Conservation (phyloP, 2,113 vertebrate genomes). For the Mola mola region DNA sequence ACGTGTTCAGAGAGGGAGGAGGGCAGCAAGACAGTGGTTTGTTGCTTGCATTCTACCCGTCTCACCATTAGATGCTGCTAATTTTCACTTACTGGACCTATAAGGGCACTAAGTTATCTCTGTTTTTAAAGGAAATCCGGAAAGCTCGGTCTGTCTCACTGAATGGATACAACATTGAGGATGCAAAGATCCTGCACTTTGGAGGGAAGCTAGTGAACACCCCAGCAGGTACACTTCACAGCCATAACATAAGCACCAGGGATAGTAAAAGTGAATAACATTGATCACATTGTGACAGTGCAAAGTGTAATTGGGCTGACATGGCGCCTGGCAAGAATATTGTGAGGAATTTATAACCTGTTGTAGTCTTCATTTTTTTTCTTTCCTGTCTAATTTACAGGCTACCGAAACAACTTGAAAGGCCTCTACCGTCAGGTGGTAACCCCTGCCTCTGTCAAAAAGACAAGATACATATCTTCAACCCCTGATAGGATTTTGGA, state of each 20-base stretch:
- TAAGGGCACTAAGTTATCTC: too few species aligned
- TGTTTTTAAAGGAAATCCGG: conserved; percentile 83
- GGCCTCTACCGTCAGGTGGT: conserved; percentile 92
- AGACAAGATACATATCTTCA: conserved; percentile 91
- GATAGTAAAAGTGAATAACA: too few species aligned
- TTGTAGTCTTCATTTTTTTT: accelerated
- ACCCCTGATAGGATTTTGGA: conserved; percentile 92
- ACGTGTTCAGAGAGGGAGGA: too few species aligned
- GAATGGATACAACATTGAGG: conserved; percentile 94
- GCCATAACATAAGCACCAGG: too few species aligned
- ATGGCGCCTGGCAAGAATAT: not conserved
- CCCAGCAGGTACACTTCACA: conserved; percentile 96
- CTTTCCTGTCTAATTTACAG: conserved; percentile 65
- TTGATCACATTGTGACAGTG: too few species aligned
- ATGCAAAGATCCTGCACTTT: conserved; percentile 93
- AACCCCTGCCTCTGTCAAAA: conserved; percentile 88
- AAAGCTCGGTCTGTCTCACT: conserved; percentile 92
- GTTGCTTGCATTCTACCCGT: too few species aligned
- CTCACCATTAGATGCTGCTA: too few species aligned
- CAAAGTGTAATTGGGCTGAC: too few species aligned
- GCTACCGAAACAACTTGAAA: conserved; percentile 96
- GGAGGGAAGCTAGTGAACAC: conserved; percentile 92
- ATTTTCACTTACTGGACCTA: too few species aligned
- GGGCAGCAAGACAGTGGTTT: too few species aligned
- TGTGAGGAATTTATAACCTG: too few species aligned